Evolutionary conservation across 2,888 invertebrate genomes (phyloP), one percentile per base, ranked within the genome.

Genomic region (Rhimphoctona megacephalus): DNA sequence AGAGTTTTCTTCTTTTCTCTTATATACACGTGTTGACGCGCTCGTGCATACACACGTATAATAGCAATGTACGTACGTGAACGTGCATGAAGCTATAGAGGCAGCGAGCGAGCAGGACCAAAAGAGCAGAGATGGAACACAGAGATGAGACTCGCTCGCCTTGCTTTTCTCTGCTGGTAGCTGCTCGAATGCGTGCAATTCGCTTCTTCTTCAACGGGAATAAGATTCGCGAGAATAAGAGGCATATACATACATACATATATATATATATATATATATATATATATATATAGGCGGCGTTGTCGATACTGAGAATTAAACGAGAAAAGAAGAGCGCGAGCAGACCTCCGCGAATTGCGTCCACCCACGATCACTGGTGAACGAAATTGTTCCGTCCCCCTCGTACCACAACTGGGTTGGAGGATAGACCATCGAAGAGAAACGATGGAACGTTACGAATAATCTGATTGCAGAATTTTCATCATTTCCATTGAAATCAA

Each of bases 101-200:
- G 70, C 19, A 30, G 25, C 33, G 30, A 77, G 46, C 49, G 46
- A 49, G 46, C 54, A 72, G 79, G 84, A 25, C 66, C 77, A 79
- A 73, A 74, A 61, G 61, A 61, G 66, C 67, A 54, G 33, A 54
- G 57, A 79, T 43, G 49, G 73, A 67, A 22, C 79, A 54, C 82
- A 79, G 30, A 46, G 82, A 82, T 76, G 84, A 70, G 81, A 80
- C 76, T 83, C 67, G 77, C 66, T 86, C 70, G 76, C 70, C 76
- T 85, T 77, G 80, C 81, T 69, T 85, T 67, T 70, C 57, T 66
- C 66, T 43, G 39, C 25, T 61, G 61, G 61, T 30, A 61, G 61
- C 61, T 61, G 30, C 25, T 80, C 67, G 67, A 52, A 79, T 43
- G 74, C 69, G 66, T 67, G 25, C 67, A 49, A 74, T 74, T 43